These are phyloP conservation scores for Sinosuthora webbiana DNA, from an alignment of 2,113 vertebrate species.

Conservation along the genomic window DNA sequence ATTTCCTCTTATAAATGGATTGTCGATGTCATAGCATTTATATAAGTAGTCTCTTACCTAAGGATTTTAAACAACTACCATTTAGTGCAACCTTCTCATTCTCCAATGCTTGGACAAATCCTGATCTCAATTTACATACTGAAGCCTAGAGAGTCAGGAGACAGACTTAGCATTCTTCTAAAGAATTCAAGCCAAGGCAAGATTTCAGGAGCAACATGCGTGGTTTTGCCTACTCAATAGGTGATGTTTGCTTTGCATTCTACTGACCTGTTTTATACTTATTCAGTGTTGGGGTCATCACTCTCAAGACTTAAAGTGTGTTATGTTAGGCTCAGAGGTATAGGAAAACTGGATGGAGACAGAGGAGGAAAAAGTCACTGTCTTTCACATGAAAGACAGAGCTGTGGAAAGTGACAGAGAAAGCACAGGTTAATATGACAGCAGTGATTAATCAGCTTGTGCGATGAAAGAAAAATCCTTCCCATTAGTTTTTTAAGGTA, in stretches of 20 bases:
- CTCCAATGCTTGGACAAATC: not conserved
- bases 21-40: not conserved
- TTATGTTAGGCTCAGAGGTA: not conserved
- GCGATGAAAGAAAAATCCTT: not conserved
- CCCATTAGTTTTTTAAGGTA: not conserved
- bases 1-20: not conserved
- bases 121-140: not conserved
- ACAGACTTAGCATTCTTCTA: not conserved
- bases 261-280: not conserved
- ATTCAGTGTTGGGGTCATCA: not conserved
- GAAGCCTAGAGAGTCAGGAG: not conserved
- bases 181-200: not conserved
- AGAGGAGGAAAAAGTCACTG: not conserved
- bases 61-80: not conserved
- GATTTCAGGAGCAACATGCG: not conserved
- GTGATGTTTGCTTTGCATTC: not conserved
- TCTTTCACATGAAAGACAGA: not conserved
- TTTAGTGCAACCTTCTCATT: not conserved
- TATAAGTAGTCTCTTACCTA: not conserved
- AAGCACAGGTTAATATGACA: not conserved
- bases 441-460: not conserved
- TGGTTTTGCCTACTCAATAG: not conserved
- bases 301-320: accelerated
- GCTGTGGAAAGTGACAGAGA: not conserved
- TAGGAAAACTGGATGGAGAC: not conserved